Base-by-base conservation (phyloP, 1,140 invertebrate genomes). In the Pseudomyrmex flavicornis region DNA sequence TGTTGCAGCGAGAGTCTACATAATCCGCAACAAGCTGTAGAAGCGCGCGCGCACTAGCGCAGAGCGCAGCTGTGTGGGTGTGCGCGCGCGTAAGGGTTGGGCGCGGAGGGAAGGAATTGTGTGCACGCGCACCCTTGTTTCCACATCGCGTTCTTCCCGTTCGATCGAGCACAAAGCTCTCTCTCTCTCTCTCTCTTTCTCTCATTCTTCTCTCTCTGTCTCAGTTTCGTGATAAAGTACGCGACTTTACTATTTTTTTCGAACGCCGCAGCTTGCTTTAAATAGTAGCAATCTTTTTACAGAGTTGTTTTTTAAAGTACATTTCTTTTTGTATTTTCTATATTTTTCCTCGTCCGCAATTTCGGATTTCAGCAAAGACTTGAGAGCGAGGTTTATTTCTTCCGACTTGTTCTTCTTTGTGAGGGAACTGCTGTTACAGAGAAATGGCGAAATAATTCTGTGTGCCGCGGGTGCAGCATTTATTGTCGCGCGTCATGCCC, bases 1-100 rank as follows among this genome's bases (percentile, higher is more conserved):
- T 94, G 93, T 94, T 94, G 89, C 90, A 85, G 87, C 90, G 90
- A 90, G 86, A 90, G 91, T 92, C 92, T 91, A 92, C 90, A 92
- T 94, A 93, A 93, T 93, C 93, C 92, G 90, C 91, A 91, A 92
- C 90, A 85, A 89, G 85, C 90, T 91, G 86, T 91, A 92, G 90
- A 89, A 88, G 84, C 76, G 13, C 48, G 72, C 69, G 72, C 59
- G 69, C 63, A n/a, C 56, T 74, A 26, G 20, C 52, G 20, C 68
- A 35, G 5, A 48, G 46, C 48, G 17, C 22, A 12, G 7, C 62
- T 9, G 62, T 46, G 35, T 46, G 62, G n/a, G 26, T 61, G 35
- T 17, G 17, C 4, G 35, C 73, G 15, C 15, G 59, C 44, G 44
- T 58, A 83, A 58, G 80, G 73, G 62, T 76, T 63, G 52, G 20